Base-by-base conservation (phyloP, 1,140 invertebrate species). In the Himalopsyche phryganea region DNA sequence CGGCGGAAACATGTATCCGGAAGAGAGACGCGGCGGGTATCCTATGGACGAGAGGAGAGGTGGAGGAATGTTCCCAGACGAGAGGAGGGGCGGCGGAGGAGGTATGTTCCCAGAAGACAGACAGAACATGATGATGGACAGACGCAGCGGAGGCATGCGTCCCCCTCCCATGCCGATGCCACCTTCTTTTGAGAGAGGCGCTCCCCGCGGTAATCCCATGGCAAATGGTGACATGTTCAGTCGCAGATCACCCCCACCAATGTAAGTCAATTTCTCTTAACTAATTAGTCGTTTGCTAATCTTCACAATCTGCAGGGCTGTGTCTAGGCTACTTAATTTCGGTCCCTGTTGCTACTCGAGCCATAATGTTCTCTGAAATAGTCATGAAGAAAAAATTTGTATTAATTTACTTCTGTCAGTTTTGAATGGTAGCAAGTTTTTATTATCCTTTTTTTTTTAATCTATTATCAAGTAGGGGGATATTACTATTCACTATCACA, bases 171-270 rank as follows among this genome's bases (percentile, higher is more conserved):
- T 65, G 60, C 68, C 70, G 0, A 71, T 72, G 66, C 60, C 69
- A 1, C 58, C 67, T 41, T 67, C 66, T 11, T 77, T 74, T 50
- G 73, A 77, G 15, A 55, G 75, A 9, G 50, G 60, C 38, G 69
- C 71, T 15, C 70, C 69, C 3, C 65, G 72, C 6, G 66, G 69
- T 5, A 68, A 71, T 15, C 69, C 67, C 9, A 69, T 74, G 66
- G 69, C 70, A 58, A 74, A 73, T 36, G 72, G 70, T 3, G 76
- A 78, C 42, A 78, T 78, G 71, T 78, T 73, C 66, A 78, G 72
- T 65, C 66, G 75, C 23, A 68, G 75, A 44, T 71, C 73, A 44
- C 72, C 74, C 10, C 64, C 61, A 6, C 50, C 53, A 35, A 78
- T 76, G 74, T 76, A 49, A 76, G 73, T 68, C 49, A 17, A 13